phyloP scores from a whole-genome alignment of 2,113 vertebrate species.

The Phylloscopus whistleri region DNA sequence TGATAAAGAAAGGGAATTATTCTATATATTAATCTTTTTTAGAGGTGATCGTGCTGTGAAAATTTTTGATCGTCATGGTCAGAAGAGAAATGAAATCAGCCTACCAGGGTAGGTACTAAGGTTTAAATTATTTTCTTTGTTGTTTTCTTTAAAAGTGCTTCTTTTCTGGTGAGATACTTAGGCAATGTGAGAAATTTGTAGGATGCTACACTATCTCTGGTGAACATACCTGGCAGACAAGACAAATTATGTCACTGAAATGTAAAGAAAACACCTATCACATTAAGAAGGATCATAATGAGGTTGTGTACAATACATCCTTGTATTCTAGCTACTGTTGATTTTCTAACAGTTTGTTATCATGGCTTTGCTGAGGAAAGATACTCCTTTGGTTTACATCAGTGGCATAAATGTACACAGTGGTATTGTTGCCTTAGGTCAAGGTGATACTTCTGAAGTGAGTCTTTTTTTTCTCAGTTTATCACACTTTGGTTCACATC shows the following conservation, averaged over 20 bases:
- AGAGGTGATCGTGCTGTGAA: conserved; percentile 88
- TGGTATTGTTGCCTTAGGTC: background rate
- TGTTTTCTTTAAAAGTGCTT: background rate
- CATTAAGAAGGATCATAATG: background rate
- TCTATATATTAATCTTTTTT: conserved; percentile 28
- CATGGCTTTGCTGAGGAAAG: background rate
- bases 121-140: background rate
- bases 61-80: conserved; percentile 97
- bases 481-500: background rate
- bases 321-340: background rate
- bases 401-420: background rate
- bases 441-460: background rate
- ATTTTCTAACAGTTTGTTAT: background rate
- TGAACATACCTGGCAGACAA: background rate
- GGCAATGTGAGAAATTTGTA: background rate
- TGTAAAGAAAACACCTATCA: background rate
- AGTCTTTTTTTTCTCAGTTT: background rate
- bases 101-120: conserved; percentile 83
- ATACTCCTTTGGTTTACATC: background rate
- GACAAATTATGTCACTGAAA: background rate
- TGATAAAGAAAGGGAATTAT: background rate
- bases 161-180: background rate
- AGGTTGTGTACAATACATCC: background rate
- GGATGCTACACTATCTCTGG: background rate
- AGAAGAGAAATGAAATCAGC: conserved; percentile 89